Base-by-base conservation (phyloP, 2,113 vertebrate species). In the Piprites chloris region DNA sequence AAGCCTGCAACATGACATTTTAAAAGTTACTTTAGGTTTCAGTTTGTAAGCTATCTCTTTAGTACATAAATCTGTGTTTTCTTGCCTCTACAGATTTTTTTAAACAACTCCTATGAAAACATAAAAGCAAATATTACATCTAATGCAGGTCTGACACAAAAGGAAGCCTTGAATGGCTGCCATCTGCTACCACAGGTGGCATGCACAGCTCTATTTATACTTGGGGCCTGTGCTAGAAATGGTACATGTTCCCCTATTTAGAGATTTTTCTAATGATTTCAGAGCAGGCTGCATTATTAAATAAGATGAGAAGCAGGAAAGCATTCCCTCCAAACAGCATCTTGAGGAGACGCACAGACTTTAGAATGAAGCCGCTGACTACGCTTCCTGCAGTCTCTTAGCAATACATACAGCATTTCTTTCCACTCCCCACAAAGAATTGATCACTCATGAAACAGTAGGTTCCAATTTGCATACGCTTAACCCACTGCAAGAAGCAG, bases 401-500 rank as follows among this genome's bases (percentile, higher is more conserved):
- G 96, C 88, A 89, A 96, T 62, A 85, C 69, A 68, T 66, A 77
- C 9, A 92, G 86, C 88, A 95, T 77, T 94, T 96, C 95, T 87
- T 66, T 74, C 81, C 73, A 55, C 90, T 94, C 66, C 62, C 92
- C 79, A 97, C 97, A 97, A 97, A 97, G 96, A 91, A 93, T 68
- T 96, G 95, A 97, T 79, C 95, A 91, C 96, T 95, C 85, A 95
- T 21, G 93, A 96, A 98, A 96, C 97, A 97, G 93, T 91, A 84
- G 96, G 96, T 63, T 88, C 94, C 50, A 93, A 97, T 97, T 96
- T 98, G 97, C 97, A 98, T 98, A 97, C 95, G 30, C 96, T 97
- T 97, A 95, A 97, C 97, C 95, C 96, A 95, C 91, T 80, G 95
- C 90, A 97, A 97, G 95, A 87, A 97, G 85, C 81, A 63, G 95